Base-by-base conservation (phyloP, 2,113 vertebrate genomes). In the Heteronetta atricapilla region DNA sequence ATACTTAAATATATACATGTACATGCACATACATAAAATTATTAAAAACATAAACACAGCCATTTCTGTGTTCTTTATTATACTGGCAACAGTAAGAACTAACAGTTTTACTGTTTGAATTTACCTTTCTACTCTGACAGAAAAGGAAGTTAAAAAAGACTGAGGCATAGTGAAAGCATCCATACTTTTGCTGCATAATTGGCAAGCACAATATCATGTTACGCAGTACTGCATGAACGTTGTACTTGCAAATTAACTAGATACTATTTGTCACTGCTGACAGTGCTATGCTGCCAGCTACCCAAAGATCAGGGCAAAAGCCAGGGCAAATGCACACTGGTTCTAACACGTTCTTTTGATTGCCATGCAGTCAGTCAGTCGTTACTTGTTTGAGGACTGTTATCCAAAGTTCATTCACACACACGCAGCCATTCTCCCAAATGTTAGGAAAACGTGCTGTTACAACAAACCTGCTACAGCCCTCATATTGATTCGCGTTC, bases 401-500 rank as follows among this genome's bases (percentile, higher is more conserved):
- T 81, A 88, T 86, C 52, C 88, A 68, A 92, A 92, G 84, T 79
- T 56, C 72, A 88, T 78, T 94, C 63, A 68, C 44, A 64, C 89
- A 44, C 67, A 92, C 16, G 44, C 26, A 94, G 19, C 40, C 31
- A 3, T 69, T 93, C 94, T 92, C 68, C 56, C 76, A 73, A 82
- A 77, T 80, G 56, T 78, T 73, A 70, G 84, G 63, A 68, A 34
- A 86, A 88, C 1, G 3, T 84, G 75, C n/a, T 90, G 67, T 26
- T 86, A 81, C 64, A 86, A 85, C 53, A 82, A 75, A 88, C 50
- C 33, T 70, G 46, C 82, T 89, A 72, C 56, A 60, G 74, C 60
- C 62, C 25, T 36, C 42, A 29, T 92, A 92, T 92, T 78, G 89
- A 97, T 97, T 94, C 89, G 42, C 40, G 8, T 55, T 70, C 60